phyloP scores from a whole-genome alignment of 2,113 vertebrate species.

The Saccopteryx leptura region DNA sequence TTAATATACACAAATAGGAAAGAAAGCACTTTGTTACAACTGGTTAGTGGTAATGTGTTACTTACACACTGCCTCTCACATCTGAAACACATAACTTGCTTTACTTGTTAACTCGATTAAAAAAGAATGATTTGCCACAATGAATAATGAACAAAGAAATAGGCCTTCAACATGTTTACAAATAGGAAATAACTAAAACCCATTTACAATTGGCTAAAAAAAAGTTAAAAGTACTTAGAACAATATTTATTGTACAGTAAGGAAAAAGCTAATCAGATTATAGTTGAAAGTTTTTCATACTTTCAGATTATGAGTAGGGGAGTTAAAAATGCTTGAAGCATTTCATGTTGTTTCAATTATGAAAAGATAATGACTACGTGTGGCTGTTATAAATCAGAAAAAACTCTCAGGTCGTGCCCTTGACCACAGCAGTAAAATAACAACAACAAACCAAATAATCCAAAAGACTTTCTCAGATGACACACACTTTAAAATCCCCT shows the following conservation, averaged over 20 bases:
- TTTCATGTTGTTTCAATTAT: background rate
- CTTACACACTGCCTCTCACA: conserved; percentile 62
- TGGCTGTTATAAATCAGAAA: background rate
- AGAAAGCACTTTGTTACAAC: conserved; percentile 53
- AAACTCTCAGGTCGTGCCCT: background rate
- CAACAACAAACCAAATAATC: background rate
- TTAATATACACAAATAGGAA: conserved; percentile 54
- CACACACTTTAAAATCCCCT: background rate
- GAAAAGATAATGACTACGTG: background rate
- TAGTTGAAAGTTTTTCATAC: conserved; percentile 42
- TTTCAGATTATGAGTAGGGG: conserved; percentile 29
- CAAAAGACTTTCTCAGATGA: conserved; percentile 7
- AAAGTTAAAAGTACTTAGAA: conserved; percentile 47
- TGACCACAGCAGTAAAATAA: conserved; percentile 36
- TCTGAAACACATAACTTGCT: conserved; percentile 13
- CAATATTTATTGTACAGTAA: conserved; percentile 54
- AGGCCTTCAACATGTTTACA: conserved; percentile 49
- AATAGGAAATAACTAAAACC: conserved; percentile 52
- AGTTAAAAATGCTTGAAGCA: conserved; percentile 54
- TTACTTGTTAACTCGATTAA: conserved; percentile 42
- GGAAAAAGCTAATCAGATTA: conserved; percentile 43
- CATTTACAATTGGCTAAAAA: conserved; percentile 52
- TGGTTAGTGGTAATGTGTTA: conserved; percentile 36
- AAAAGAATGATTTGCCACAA: conserved; percentile 57
- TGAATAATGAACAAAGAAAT: conserved; percentile 28